Evolutionary conservation across 2,113 vertebrate species (phyloP).

Genomic region (Tonatia bakeri): DNA sequence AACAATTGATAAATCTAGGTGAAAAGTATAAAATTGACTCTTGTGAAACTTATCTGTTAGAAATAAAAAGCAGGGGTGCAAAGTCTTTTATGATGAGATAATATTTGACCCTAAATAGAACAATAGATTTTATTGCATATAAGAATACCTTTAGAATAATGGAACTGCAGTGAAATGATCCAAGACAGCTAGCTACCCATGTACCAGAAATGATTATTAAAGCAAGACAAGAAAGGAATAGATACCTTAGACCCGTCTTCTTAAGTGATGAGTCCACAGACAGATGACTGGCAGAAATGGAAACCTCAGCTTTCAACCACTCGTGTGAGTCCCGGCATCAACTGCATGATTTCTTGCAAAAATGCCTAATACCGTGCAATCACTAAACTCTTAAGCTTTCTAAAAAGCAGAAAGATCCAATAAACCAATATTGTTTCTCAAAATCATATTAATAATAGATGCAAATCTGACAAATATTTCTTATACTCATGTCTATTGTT

Average conservation of each 20-base stretch:
- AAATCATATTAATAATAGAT: conserved; percentile 54
- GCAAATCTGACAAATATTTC: conserved; percentile 38
- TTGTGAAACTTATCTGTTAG: background rate
- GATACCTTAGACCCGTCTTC: background rate
- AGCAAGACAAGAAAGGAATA: conserved; percentile 21
- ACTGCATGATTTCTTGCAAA: conserved; percentile 9
- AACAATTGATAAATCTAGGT: background rate
- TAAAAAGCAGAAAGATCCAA: background rate
- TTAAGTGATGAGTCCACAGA: conserved; percentile 11
- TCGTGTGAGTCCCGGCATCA: background rate
- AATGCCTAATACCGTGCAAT: background rate
- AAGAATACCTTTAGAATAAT: conserved; percentile 62
- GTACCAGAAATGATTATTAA: conserved; percentile 23
- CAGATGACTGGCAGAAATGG: background rate
- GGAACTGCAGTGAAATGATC: background rate
- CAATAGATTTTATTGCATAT: conserved; percentile 15
- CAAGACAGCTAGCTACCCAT: conserved; percentile 19
- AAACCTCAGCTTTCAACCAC: background rate
- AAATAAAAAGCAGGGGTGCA: background rate
- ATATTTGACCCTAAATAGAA: background rate
- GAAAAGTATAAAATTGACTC: background rate
- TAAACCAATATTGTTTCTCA: background rate
- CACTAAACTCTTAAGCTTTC: background rate
- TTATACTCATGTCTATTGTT: background rate
- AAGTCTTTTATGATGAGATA: background rate